Conservation (phyloP, 1,140 invertebrate genomes). For the Heterodera schachtii region DNA sequence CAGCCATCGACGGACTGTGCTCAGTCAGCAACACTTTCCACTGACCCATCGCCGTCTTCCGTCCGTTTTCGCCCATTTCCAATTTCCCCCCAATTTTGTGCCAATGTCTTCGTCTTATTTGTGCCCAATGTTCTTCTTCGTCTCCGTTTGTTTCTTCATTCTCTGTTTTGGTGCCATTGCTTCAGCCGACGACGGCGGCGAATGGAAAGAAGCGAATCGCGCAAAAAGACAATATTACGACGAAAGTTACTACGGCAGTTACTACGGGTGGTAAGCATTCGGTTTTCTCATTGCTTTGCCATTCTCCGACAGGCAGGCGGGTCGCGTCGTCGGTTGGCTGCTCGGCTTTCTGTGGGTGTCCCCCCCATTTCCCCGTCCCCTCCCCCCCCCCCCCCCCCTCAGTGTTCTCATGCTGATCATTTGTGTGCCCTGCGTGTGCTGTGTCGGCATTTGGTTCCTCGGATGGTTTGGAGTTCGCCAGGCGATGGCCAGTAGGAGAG, state of each 20-base stretch:
- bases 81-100: too few relatives aligned
- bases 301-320: constrained; percentile 41
- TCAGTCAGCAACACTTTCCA: background rate
- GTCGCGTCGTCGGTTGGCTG: constrained; percentile 49
- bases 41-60: background rate
- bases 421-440: constrained; percentile 53
- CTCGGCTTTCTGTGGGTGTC: constrained; percentile 41
- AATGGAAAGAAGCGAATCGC: constrained; percentile 7
- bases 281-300: background rate
- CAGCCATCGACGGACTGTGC: background rate
- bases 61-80: too few relatives aligned
- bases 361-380: background rate
- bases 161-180: background rate
- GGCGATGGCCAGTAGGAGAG: constrained; percentile 41
- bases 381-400: background rate
- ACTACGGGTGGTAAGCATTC: constrained; percentile 49
- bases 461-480: constrained; percentile 52
- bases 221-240: constrained; percentile 55
- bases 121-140: background rate
- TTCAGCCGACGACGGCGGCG: constrained; percentile 12
- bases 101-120: background rate
- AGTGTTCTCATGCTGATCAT: constrained; percentile 42
- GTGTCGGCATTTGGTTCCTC: constrained; percentile 53
- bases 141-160: background rate
- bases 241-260: constrained; percentile 50